Evolutionary conservation across 2,888 invertebrate species (phyloP).

Genomic region (Desoria tigrina): DNA sequence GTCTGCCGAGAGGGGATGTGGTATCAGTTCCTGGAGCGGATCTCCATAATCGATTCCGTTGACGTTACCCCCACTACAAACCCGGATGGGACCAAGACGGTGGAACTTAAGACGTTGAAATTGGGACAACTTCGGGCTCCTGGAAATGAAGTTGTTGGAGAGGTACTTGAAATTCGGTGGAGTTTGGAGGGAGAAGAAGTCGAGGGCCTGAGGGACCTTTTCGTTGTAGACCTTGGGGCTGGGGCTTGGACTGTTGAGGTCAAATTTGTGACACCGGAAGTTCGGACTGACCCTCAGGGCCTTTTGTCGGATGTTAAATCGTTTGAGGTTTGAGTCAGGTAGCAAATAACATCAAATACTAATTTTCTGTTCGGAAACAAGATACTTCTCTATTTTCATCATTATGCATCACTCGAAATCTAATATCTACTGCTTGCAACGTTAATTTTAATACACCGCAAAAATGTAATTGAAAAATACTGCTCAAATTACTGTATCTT

Average conservation of each 20-base stretch:
- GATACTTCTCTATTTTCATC: too few relatives aligned
- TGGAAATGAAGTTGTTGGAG: conserved; percentile 42
- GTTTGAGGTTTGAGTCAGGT: too few relatives aligned
- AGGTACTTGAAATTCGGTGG: conserved; percentile 42
- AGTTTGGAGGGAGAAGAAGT: conserved; percentile 30
- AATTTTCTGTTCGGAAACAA: too few relatives aligned
- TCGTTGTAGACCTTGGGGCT: conserved; percentile 24
- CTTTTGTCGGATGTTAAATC: conserved; percentile 19
- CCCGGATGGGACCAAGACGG: conserved; percentile 21
- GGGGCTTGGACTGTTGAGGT: conserved; percentile 37
- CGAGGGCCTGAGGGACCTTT: conserved; percentile 19
- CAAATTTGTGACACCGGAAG: conserved; percentile 30
- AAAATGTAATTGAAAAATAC: too few relatives aligned
- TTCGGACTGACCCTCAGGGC: conserved; percentile 33
- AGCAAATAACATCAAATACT: too few relatives aligned
- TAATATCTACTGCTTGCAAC: too few relatives aligned
- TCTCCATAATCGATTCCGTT: conserved; percentile 48
- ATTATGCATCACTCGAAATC: too few relatives aligned
- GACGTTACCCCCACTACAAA: conserved; percentile 20
- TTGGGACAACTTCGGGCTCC: conserved; percentile 42
- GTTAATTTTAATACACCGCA: too few relatives aligned
- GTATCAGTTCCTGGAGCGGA: conserved; percentile 43
- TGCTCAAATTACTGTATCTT: too few relatives aligned
- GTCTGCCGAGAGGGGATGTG: conserved; percentile 51
- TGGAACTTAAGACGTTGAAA: conserved; percentile 38